Evolutionary conservation across 2,113 vertebrate genomes (phyloP), one percentile per base, ranked within the genome.

Genomic region (Gallinago undulata): DNA sequence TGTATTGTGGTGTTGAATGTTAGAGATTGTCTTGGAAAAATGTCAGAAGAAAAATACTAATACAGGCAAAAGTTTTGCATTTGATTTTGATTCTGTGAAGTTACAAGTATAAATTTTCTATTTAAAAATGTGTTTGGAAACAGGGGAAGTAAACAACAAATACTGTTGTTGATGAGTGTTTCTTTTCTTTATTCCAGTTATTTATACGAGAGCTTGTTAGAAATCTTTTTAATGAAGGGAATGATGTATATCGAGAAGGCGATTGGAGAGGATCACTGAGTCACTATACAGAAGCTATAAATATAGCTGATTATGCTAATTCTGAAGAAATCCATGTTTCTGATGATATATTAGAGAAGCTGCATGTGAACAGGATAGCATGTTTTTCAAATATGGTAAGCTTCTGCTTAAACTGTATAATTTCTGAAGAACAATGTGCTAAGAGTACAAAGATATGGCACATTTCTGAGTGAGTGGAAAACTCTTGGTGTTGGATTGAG

Each of bases 161-260:
- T 57, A 27, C 47, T 77, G 51, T 16, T 56, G 33, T n/a, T 93
- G 60, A 87, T 56, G 51, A 17, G 6, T 55, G 28, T 64, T 81
- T 89, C 62, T 83, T 45, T 74, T 83, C 90, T 84, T 87, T 89
- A 50, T 97, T 97, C 19, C 95, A 99, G 99, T 97, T 99, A 60
- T 99, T 99, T 96, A 98, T 99, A 91, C 98, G 97, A 80, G 98
- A 98, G 55, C 99, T 99, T 10, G 98, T 99, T 96, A 98, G 97
- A 97, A 99, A 99, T 97, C 98, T 99, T 85, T 99, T 99, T 93
- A 98, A 99, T 39, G 99, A 99, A 97, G 99, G 99, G 82, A 99
- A 99, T 66, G 99, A 99, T 28, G 97, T 99, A 6, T 99, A 99
- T 96, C 98, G 97, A 93, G 99, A 99, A 97, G 97, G 98, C 10